A percentile compares a stretch with the other conserved stretches of the same genome.
These are phyloP conservation scores for Ranitomeya variabilis DNA, from an alignment of 2,113 vertebrate species.

Conservation along the genomic window DNA sequence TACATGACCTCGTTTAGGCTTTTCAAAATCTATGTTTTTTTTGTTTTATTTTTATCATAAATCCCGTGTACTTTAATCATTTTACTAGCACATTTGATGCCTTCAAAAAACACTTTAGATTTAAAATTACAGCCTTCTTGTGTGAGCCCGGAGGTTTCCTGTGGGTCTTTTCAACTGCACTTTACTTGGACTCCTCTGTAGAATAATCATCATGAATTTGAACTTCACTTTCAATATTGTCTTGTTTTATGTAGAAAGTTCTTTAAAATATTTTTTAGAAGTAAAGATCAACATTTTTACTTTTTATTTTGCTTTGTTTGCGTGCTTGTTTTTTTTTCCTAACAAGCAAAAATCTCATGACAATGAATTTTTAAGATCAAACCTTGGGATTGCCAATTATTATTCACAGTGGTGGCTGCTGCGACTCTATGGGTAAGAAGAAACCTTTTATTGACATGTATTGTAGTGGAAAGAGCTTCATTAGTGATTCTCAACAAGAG, in stretches of 20 bases:
- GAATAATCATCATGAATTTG: slow-evolving; percentile 49
- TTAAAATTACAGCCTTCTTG: slow-evolving; percentile 49
- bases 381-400: slow-evolving; percentile 64
- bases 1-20: not conserved
- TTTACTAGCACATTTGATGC: slow-evolving; percentile 54
- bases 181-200: slow-evolving; percentile 53
- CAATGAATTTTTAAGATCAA: slow-evolving; percentile 61
- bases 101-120: slow-evolving; percentile 60
- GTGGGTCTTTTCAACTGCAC: slow-evolving; percentile 55
- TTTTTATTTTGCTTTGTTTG: not conserved
- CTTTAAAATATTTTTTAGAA: slow-evolving; percentile 51
- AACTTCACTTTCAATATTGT: slow-evolving; percentile 10
- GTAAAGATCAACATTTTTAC: slow-evolving; percentile 13
- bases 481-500: slow-evolving; percentile 69
- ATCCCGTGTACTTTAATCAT: not conserved
- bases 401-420: slow-evolving; percentile 67
- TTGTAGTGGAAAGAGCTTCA: slow-evolving; percentile 65
- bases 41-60: not conserved
- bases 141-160: slow-evolving; percentile 35
- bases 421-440: slow-evolving; percentile 66
- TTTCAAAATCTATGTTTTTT: not conserved
- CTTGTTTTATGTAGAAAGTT: slow-evolving; percentile 38
- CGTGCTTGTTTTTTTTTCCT: slow-evolving; percentile 17
- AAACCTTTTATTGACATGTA: slow-evolving; percentile 70
- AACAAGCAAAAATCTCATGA: slow-evolving; percentile 54